Evolutionary conservation across 2,113 vertebrate species (phyloP).

Genomic region (Amia ocellicauda): DNA sequence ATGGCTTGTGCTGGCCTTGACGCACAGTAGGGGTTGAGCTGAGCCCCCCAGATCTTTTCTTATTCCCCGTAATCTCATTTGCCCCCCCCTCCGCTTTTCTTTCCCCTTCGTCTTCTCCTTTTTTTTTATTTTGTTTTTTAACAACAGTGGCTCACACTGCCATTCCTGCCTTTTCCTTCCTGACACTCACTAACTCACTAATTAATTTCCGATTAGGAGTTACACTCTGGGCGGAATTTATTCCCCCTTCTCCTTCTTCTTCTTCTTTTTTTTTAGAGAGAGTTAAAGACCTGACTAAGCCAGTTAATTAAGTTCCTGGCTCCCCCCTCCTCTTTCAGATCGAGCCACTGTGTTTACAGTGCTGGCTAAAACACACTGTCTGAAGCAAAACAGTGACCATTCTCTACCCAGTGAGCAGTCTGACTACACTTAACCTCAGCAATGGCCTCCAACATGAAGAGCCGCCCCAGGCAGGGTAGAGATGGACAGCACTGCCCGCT

Average conservation of each 20-base stretch:
- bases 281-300: constrained; percentile 28
- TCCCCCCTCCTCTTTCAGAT: background rate
- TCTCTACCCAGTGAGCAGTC: background rate
- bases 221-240: constrained; percentile 37
- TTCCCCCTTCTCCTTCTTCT: too few species aligned
- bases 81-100: constrained; percentile 55
- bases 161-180: constrained; percentile 51
- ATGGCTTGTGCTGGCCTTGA: constrained; percentile 76
- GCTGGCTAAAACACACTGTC: too few species aligned
- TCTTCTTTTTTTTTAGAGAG: constrained; percentile 35
- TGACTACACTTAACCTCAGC: background rate
- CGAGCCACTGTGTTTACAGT: too few species aligned
- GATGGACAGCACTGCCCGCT: too few species aligned
- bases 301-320: constrained; percentile 33
- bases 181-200: constrained; percentile 48
- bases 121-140: constrained; percentile 65
- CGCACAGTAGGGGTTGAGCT: constrained; percentile 92
- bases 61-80: constrained; percentile 87
- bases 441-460: too few species aligned
- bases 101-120: constrained; percentile 48
- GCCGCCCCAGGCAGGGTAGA: too few species aligned
- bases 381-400: too few species aligned
- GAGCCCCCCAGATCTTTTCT: constrained; percentile 85
- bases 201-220: constrained; percentile 57
- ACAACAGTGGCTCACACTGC: constrained; percentile 65